A percentile compares a stretch with the other conserved stretches of the same genome.
phyloP scores from a whole-genome alignment of 2,113 vertebrate genomes.

The Pluvianellus socialis region DNA sequence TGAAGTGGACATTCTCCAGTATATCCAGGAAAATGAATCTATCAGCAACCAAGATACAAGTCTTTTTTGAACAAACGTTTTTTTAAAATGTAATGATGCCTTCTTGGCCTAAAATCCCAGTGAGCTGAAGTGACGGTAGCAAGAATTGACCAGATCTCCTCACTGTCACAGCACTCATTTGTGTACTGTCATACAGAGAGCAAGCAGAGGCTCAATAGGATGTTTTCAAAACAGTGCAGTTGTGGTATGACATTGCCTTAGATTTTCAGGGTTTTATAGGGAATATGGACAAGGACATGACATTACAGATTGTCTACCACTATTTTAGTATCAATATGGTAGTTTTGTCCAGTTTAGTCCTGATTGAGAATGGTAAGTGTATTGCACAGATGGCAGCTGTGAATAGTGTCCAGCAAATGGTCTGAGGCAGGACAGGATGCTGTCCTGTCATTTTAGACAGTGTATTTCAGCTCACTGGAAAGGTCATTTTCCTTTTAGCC shows the following conservation, averaged over 20 bases:
- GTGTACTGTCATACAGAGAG: not conserved
- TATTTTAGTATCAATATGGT: not conserved
- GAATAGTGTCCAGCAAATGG: not conserved
- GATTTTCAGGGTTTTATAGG: not conserved
- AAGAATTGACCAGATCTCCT: not conserved
- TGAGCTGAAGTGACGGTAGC: not conserved
- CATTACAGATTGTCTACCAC: not conserved
- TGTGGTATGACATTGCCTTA: not conserved
- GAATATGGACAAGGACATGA: not conserved
- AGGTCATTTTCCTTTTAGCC: not conserved
- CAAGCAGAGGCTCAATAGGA: not conserved
- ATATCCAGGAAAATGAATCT: conserved; percentile 82
- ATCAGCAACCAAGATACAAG: conserved; percentile 63
- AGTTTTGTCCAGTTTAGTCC: not conserved
- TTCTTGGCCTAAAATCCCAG: not conserved
- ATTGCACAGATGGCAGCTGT: not conserved
- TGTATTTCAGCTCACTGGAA: not conserved
- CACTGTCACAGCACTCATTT: not conserved
- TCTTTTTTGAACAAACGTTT: conserved; percentile 70
- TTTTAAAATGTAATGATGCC: not conserved
- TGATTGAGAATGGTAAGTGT: not conserved
- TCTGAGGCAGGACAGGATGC: not conserved
- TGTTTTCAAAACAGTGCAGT: not conserved
- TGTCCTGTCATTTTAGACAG: not conserved
- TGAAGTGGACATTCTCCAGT: conserved; percentile 83